Evolutionary conservation across 2,888 invertebrate genomes (phyloP).

Genomic region (Digitonthophagus gazella): DNA sequence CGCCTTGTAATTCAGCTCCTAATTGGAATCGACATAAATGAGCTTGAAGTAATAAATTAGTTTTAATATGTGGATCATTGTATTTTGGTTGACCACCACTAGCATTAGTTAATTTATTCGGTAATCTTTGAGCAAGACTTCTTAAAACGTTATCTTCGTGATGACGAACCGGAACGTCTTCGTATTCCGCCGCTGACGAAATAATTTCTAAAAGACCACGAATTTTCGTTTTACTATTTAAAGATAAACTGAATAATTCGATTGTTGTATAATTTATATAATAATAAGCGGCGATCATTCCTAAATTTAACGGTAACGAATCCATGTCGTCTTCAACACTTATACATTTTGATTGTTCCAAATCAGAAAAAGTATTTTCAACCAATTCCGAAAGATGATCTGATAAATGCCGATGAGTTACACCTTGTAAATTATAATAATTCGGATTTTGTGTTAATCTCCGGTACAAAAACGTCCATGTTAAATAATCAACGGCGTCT

Average conservation of each 20-base stretch:
- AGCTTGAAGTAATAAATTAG: constrained; percentile 92
- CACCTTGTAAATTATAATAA: constrained; percentile 97
- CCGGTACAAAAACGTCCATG: constrained; percentile 98
- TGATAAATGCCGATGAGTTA: constrained; percentile 93
- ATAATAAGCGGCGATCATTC: constrained; percentile 99
- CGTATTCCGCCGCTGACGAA: constrained; percentile 95
- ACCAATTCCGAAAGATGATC: constrained; percentile 98
- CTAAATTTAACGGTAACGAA: constrained; percentile 92
- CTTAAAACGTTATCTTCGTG: constrained; percentile 87
- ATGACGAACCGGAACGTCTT: constrained; percentile 90
- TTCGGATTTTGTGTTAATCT: constrained; percentile 98
- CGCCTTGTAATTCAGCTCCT: constrained; percentile 94
- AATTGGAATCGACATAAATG: constrained; percentile 92
- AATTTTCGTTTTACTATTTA: constrained; percentile 97
- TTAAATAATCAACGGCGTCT: constrained; percentile 98
- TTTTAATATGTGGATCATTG: constrained; percentile 97
- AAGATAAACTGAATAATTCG: constrained; percentile 94
- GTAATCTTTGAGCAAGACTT: constrained; percentile 55
- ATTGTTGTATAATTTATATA: constrained; percentile 99
- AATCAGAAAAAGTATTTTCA: constrained; percentile 89
- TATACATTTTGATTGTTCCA: constrained; percentile 97
- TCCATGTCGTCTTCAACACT: constrained; percentile 98
- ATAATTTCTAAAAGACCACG: constrained; percentile 97
- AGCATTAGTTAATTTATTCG: constrained; percentile 62
- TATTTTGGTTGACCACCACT: constrained; percentile 70